Evolutionary conservation across 2,113 vertebrate genomes (phyloP).

Genomic region (Strix uralensis): DNA sequence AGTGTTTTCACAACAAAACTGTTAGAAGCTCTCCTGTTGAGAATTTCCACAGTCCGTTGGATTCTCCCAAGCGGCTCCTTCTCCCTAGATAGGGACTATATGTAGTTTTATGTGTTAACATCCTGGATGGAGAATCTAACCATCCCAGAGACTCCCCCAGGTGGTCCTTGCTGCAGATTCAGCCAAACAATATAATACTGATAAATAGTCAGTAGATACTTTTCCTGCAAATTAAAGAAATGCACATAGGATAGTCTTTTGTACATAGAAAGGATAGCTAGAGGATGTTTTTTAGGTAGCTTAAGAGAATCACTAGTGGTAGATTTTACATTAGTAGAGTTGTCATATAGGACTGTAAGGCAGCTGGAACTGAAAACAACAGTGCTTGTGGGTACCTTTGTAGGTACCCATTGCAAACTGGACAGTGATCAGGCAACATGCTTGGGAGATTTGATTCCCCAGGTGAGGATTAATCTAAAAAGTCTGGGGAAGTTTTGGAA

Average conservation of each 20-base stretch:
- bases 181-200: neutral
- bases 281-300: neutral
- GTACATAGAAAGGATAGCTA: neutral
- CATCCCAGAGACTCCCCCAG: neutral
- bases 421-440: accelerated
- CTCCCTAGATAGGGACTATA: neutral
- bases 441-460: neutral
- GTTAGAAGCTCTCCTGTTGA: neutral
- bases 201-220: neutral
- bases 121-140: neutral
- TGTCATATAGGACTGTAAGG: neutral
- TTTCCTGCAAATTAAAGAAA: neutral
- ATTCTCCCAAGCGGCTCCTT: neutral
- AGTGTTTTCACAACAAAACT: neutral
- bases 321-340: neutral
- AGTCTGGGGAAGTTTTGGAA: neutral
- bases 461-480: neutral
- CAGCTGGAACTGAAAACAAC: neutral
- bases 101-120: neutral
- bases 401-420: neutral
- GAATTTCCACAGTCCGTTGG: neutral
- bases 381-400: neutral
- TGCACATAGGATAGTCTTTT: neutral
- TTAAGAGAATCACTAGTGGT: neutral
- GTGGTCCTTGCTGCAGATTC: neutral